These are phyloP conservation scores for Miltochrista miniata DNA, from an alignment of 2,888 invertebrate species.

Conservation along the genomic window DNA sequence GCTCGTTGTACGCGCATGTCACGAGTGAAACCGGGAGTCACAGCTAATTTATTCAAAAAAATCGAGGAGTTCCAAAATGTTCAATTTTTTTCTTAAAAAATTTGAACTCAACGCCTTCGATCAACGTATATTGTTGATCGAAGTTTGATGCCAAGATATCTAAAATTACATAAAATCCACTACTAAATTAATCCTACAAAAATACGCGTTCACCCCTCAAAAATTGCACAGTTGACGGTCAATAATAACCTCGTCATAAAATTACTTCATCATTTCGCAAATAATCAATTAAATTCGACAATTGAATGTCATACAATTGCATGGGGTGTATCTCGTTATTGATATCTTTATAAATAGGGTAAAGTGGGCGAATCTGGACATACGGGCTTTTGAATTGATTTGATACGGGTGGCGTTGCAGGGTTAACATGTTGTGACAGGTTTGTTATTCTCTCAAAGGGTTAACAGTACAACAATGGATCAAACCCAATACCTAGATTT, in stretches of 20 bases:
- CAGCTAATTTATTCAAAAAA: no score
- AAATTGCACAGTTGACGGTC: conserved; percentile 25
- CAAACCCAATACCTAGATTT: no score
- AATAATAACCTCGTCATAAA: conserved; percentile 54
- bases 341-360: conserved; percentile 80
- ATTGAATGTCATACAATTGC: conserved; percentile 55
- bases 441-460: conserved; percentile 49
- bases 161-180: background rate
- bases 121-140: no score
- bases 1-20: no score
- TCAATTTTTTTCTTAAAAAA: no score
- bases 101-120: no score
- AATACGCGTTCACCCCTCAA: conserved; percentile 17
- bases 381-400: conserved; percentile 73
- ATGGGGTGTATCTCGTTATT: conserved; percentile 74
- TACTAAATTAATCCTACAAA: background rate
- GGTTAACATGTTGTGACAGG: conserved; percentile 64
- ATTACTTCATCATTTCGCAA: conserved; percentile 66
- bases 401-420: conserved; percentile 72
- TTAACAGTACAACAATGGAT: no score
- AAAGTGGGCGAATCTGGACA: conserved; percentile 72
- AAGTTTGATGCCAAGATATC: conserved; percentile 15
- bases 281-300: conserved; percentile 73
- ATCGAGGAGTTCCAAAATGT: no score
- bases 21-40: no score